Conservation (phyloP, 2,113 vertebrate species). For the Pterocles orientalis region DNA sequence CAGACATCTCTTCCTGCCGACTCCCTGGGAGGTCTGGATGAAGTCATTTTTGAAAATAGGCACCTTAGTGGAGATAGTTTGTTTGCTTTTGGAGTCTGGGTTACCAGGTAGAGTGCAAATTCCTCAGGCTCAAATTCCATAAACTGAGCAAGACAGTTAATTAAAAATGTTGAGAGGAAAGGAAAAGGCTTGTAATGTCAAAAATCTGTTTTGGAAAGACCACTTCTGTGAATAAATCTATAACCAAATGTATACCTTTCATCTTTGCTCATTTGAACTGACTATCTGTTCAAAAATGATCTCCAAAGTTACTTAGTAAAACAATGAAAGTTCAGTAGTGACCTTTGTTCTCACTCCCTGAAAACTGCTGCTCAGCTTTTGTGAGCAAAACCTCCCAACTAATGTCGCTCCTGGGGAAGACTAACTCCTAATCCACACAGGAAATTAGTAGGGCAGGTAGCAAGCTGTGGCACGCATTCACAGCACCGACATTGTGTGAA, state of each 20-base stretch:
- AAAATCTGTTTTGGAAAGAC: not conserved
- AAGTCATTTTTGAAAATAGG: not conserved
- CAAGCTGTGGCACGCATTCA: not conserved
- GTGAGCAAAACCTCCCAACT: not conserved
- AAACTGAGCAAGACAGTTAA: not conserved
- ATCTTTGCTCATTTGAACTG: not conserved
- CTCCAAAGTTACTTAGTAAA: not conserved
- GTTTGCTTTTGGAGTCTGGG: not conserved
- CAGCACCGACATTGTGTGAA: fast-evolving
- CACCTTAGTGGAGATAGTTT: not conserved
- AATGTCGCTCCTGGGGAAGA: not conserved
- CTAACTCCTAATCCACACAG: not conserved
- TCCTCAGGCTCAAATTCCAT: not conserved
- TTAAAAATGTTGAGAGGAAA: not conserved
- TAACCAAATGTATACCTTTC: not conserved
- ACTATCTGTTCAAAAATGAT: not conserved
- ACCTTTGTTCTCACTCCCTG: not conserved
- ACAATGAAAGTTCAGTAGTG: not conserved
- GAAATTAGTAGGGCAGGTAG: not conserved
- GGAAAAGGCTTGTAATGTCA: not conserved
- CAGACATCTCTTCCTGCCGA: fast-evolving
- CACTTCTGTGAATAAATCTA: not conserved
- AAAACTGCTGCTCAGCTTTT: not conserved
- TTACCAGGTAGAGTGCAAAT: not conserved
- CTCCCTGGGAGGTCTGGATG: not conserved